Base-by-base conservation (phyloP, 1,140 invertebrate genomes). In the Oreohelix idahoensis region DNA sequence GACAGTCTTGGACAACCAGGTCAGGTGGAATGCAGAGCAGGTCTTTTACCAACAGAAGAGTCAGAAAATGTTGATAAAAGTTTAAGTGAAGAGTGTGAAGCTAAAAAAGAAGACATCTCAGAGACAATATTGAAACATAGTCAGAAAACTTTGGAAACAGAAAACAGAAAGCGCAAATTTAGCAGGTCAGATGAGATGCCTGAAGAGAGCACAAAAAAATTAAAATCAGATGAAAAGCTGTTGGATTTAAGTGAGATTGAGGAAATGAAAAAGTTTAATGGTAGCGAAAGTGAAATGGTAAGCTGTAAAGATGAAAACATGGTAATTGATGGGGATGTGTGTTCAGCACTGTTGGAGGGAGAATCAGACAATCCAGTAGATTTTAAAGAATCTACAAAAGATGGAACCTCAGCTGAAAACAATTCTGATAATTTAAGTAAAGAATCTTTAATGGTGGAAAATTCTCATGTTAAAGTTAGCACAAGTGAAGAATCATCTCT, bases 101-200 rank as follows among this genome's bases (percentile, higher is more conserved):
- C 1, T 26, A 29, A 73, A 73, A 38, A n/a, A 42, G 71, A 74
- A 39, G 42, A 20, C 26, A 8, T 32, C 39, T 58, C 10, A 29
- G 71, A 39, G 11, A 8, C 10, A 36, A 73, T 4, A 73, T 13
- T 58, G 26, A 58, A 58, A n/a, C 53, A 58, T 58, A 32, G 63
- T 26, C 71, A 49, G 2, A 74, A 74, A 74, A 74, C 38, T 29
- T 39, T 29, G 29, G 71, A 74, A 42, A 39, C 71, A 29, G 71
- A 74, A 29, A 74, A 39, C 38, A 49, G 42, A 13, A 74, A 39
- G 26, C 38, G 38, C 10, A 49, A 42, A 42, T 74, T 49, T 42
- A n/a, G 39, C 20, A 74, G 35, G 35, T 49, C 71, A 26, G 42
- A 74, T 26, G 38, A 26, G 11, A 8, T 11, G 20, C 11, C 38